Evolutionary conservation across 2,113 vertebrate genomes (phyloP).

Genomic region (Misgurnus anguillicaudatus): DNA sequence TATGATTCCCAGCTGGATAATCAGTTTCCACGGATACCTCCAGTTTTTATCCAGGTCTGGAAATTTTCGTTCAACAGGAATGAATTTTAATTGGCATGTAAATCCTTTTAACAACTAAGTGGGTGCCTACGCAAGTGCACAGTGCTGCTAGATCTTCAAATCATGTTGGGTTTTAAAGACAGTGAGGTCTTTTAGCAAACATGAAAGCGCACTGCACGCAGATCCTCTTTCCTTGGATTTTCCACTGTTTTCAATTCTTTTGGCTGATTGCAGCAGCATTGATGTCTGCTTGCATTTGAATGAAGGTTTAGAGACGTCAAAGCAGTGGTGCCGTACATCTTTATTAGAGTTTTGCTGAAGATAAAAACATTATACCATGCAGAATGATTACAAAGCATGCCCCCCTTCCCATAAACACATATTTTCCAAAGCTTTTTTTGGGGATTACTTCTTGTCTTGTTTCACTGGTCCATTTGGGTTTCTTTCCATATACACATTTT

Average conservation of each 20-base stretch:
- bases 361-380: too few species aligned
- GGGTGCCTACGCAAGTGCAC: neutral
- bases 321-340: too few species aligned
- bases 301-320: neutral
- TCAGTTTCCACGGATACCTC: neutral
- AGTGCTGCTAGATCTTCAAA: neutral
- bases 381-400: too few species aligned
- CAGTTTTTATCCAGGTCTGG: neutral
- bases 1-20: neutral
- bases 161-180: neutral
- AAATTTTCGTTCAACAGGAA: neutral
- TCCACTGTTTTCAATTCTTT: neutral
- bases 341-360: too few species aligned
- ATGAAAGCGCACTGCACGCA: neutral
- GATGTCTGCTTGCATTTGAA: neutral
- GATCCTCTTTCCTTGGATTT: neutral
- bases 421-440: too few species aligned
- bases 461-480: too few species aligned
- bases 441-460: too few species aligned
- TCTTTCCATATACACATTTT: too few species aligned
- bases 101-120: conserved; percentile 5
- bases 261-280: neutral
- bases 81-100: neutral
- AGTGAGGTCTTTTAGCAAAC: neutral
- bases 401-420: too few species aligned